Evolutionary conservation across 2,888 invertebrate species (phyloP), one percentile per base, ranked within the genome.

Genomic region (Hydrotaea cyrtoneurina): DNA sequence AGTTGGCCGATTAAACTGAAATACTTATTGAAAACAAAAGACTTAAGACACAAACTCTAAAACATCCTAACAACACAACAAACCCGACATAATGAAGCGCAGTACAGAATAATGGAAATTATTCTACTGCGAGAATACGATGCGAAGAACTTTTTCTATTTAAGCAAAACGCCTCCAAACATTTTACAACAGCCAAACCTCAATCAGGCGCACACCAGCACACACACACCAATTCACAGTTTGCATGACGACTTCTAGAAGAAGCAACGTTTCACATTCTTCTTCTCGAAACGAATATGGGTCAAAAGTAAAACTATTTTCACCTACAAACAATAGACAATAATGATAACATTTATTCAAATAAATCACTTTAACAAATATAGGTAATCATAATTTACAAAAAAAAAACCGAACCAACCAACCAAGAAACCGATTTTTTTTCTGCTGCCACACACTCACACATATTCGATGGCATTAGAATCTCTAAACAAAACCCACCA

Each of bases 291-390:
- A 43, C 19, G 36, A 79, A 84, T 81, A 81, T 84, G 76, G 84
- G 84, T 81, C 84, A 84, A 64, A 81, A 78, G 78, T 84, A 84
- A 84, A 84, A 81, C 72, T 76, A 64, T 76, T 76, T 75, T 36
- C 55, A 59, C 76, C 59, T 59, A 69, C 57, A 66, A 66, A 76
- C 36, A 79, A 79, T 46, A 81, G 73, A 81, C 76, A 78, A 69
- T 76, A 81, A 83, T 74, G 78, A 78, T 83, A 78, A 74, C 83
- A 83, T 83, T 80, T 77, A 79, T 74, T 82, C 69, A 69, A 73
- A 85, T 85, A 82, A 85, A 85, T 85, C 85, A 85, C 79, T 72
- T 69, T 69, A 69, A 82, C 76, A 85, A 82, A 84, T 82, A 85
- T 81, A 82, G 81, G 50, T 64, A 82, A 85, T 85, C 79, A 85